A percentile compares a stretch with the other conserved stretches of the same genome.
Evolutionary conservation across 2,113 vertebrate genomes (phyloP).

Genomic region (Rana temporaria): DNA sequence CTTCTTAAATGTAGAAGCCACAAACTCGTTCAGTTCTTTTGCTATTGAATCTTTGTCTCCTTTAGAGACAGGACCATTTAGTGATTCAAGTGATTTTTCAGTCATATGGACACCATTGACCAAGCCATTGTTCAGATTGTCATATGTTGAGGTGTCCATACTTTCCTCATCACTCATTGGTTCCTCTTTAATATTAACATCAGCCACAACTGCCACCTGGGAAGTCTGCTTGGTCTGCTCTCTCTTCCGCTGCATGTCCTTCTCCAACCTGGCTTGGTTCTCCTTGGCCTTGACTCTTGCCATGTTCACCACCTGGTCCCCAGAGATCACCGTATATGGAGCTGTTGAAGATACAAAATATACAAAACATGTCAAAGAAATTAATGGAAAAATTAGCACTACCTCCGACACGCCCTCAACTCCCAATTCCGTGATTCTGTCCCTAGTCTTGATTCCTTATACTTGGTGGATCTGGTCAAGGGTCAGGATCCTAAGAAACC

Average conservation of each 20-base stretch:
- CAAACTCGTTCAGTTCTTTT: conserved; percentile 88
- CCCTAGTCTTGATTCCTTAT: no score
- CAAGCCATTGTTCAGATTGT: conserved; percentile 73
- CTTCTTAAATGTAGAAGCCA: conserved; percentile 85
- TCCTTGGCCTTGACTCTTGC: conserved; percentile 83
- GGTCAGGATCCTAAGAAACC: no score
- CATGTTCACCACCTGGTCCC: conserved; percentile 83
- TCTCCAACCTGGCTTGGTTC: conserved; percentile 79
- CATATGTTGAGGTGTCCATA: conserved; percentile 78
- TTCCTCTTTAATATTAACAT: conserved; percentile 79
- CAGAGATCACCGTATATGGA: conserved; percentile 77
- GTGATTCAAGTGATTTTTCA: conserved; percentile 67
- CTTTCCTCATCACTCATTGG: conserved; percentile 78
- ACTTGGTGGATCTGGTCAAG: no score
- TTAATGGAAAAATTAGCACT: background rate
- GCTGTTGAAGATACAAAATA: conserved; percentile 55
- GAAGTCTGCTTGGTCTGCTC: conserved; percentile 60
- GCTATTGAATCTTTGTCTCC: conserved; percentile 67
- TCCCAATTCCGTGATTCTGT: no score
- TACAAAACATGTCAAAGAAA: background rate
- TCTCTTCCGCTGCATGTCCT: conserved; percentile 77
- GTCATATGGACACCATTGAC: conserved; percentile 78
- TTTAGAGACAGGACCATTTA: conserved; percentile 73
- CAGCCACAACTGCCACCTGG: conserved; percentile 55
- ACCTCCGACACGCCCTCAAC: no score